Evolutionary conservation across 1,140 invertebrate genomes (phyloP), one percentile per base, ranked within the genome.

Genomic region (Drosophila kikkawai): DNA sequence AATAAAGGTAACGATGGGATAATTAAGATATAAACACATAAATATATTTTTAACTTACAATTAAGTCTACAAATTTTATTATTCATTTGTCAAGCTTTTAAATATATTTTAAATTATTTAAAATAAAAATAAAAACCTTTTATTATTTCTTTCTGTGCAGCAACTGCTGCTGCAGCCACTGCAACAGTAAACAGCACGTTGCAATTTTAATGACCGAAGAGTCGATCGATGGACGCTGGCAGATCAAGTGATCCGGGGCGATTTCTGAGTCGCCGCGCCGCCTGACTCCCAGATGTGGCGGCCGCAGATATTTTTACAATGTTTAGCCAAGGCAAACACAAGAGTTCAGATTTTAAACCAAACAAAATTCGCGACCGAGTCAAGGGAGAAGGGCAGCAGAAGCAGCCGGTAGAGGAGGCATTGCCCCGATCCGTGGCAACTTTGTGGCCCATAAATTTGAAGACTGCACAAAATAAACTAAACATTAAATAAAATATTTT

Each of bases 401-500:
- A 29, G 26, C 8, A 8, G 53, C 4, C 12, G 12, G 4, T 8
- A 26, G 15, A 29, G 15, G 17, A 71, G 65, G 41, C 76, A 47
- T 71, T 71, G 76, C 45, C 75, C 48, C 56, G 47, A 55, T 45
- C 36, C 45, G 56, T 36, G 12, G 64, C 75, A 77, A 85, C 81
- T 63, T 84, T 90, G 81, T 85, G 58, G 82, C 48, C 34, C 70
- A 91, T 91, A 75, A 82, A 91, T 91, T 88, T 77, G 70, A 80
- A 73, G 70, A 85, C 69, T 74, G 61, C 51, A 81, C 71, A 82
- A 91, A 79, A 86, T 79, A 91, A 86, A 91, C 86, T 85, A 86
- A 85, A 91, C 90, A 91, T 88, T 91, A 91, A 91, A 91, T 91
- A 88, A 91, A 91, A 91, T 91, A 91, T 91, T 91, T 91, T 91